These are phyloP conservation scores for Scortum barcoo DNA, from an alignment of 2,113 vertebrate genomes.

Conservation along the genomic window DNA sequence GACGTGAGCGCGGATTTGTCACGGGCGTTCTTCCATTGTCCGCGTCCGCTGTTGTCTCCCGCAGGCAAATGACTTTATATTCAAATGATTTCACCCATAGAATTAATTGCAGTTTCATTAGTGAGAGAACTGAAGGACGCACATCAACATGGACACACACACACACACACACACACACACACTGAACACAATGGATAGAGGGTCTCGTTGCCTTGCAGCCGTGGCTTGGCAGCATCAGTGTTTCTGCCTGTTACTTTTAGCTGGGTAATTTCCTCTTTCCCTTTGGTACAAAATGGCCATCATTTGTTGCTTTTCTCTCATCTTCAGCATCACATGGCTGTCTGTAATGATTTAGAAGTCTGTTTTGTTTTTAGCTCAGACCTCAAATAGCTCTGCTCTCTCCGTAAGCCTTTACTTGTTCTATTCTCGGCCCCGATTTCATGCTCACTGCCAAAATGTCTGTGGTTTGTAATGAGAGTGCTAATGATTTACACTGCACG, in stretches of 20 bases:
- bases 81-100: slow-evolving; percentile 48
- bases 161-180: slow-evolving; percentile 19
- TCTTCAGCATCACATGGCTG: slow-evolving; percentile 1
- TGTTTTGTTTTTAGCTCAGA: neutral
- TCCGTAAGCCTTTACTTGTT: slow-evolving; percentile 5
- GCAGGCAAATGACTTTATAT: slow-evolving; percentile 59
- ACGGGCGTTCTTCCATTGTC: neutral
- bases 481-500: neutral
- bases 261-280: slow-evolving; percentile 41
- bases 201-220: slow-evolving; percentile 25
- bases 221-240: slow-evolving; percentile 36
- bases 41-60: slow-evolving; percentile 13
- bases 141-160: slow-evolving; percentile 21
- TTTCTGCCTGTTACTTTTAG: slow-evolving; percentile 48
- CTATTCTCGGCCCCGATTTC: neutral
- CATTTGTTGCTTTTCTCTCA: slow-evolving; percentile 44
- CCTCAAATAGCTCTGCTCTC: slow-evolving; percentile 19
- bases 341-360: slow-evolving; percentile 21
- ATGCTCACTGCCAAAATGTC: neutral
- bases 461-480: neutral
- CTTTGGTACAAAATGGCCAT: slow-evolving; percentile 36
- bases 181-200: slow-evolving; percentile 11
- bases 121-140: slow-evolving; percentile 33
- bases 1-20: slow-evolving; percentile 18
- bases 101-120: slow-evolving; percentile 65